Base-by-base conservation (phyloP, 2,888 invertebrate genomes). In the Romanomermis culicivorax region DNA sequence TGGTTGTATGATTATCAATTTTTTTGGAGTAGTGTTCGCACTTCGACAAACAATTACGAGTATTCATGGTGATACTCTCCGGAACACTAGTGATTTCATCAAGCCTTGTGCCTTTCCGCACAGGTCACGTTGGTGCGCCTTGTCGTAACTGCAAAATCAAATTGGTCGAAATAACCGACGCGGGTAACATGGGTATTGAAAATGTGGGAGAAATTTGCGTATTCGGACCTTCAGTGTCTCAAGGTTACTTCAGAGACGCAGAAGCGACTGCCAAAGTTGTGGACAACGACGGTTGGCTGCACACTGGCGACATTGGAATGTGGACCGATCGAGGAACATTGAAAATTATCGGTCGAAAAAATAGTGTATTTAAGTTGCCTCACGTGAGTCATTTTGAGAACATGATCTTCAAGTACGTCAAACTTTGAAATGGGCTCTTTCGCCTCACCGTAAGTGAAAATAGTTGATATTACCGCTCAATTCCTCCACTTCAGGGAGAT, bases 251-350 rank as follows among this genome's bases (percentile, higher is more conserved):
- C 71, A 88, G 87, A 56, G 87, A 91, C 71, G 81, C 82, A 0
- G 86, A 85, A 66, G 83, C 85, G 72, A 93, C 93, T 1, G 76
- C 78, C 43, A 83, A 88, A 68, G 81, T 84, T 17, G 80, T 93
- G 60, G 89, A 89, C 53, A 47, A 25, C 2, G 51, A 65, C 51
- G 65, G 65, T 2, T 66, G 65, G 66, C 59, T 66, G 29, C 72
- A 71, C 58, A 72, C 72, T 1, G 95, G 95, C 3, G 95, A 95
- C 70, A 81, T 95, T 60, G 95, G 95, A 61, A 82, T 81, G 76
- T 95, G 93, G 93, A 72, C 83, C 65, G 82, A 85, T 20, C 68
- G 71, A 57, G 73, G 74, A 20, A 63, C 69, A 4, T 60, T 74
- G 56, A 69, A 67, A 58, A 69, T 74, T 51, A 70, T 74, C 55